A percentile compares a stretch with the other conserved stretches of the same genome.
These are phyloP conservation scores for Sphaerophoria rueppellii DNA, from an alignment of 2,888 invertebrate genomes.

Conservation along the genomic window DNA sequence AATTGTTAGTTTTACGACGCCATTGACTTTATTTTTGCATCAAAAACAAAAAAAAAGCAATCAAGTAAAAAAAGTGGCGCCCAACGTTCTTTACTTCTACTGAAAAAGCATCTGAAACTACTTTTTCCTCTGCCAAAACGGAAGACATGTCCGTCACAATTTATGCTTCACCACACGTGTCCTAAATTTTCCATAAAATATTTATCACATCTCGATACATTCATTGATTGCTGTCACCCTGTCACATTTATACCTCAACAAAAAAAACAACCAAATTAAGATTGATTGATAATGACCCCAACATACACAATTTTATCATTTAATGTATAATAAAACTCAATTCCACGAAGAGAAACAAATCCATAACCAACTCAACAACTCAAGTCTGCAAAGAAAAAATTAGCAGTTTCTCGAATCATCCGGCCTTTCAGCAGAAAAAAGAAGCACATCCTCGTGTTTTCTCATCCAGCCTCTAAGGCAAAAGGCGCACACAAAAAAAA, in stretches of 20 bases:
- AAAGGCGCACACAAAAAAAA: conserved; percentile 4
- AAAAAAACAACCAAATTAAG: conserved; percentile 20
- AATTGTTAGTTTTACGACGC: too few relatives aligned
- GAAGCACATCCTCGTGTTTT: background rate
- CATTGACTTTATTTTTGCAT: too few relatives aligned
- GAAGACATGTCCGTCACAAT: too few relatives aligned
- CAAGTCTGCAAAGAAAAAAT: background rate
- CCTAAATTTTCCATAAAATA: conserved; percentile 6
- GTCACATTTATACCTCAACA: background rate
- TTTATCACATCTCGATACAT: conserved; percentile 9
- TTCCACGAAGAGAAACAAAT: background rate
- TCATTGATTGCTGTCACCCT: conserved; percentile 30
- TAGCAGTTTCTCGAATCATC: background rate
- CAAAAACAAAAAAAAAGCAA: too few relatives aligned
- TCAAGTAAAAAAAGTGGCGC: background rate
- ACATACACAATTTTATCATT: conserved; percentile 8
- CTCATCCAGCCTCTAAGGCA: background rate
- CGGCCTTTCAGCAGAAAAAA: background rate
- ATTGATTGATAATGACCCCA: conserved; percentile 31
- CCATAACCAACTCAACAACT: too few relatives aligned
- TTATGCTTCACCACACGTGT: background rate
- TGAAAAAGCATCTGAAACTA: background rate
- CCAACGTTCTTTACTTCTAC: background rate
- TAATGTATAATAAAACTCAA: conserved; percentile 2
- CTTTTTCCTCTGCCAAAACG: background rate